These are phyloP conservation scores for Melolontha melolontha DNA, from an alignment of 2,888 invertebrate species.

Conservation along the genomic window DNA sequence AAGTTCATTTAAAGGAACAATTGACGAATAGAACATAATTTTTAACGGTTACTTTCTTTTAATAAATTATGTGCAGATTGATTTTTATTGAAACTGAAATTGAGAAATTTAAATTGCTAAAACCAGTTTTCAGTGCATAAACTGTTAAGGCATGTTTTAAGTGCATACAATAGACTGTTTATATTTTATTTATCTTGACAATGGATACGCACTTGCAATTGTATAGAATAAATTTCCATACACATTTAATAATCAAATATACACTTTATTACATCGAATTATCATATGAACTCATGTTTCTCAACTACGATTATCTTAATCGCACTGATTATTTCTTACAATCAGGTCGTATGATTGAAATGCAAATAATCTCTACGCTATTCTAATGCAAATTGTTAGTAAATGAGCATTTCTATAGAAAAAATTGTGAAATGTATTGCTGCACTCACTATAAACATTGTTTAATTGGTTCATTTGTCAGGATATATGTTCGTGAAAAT, in stretches of 20 bases:
- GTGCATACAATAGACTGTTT: no score
- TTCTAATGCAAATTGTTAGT: slow-evolving; percentile 34
- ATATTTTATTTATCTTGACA: no score
- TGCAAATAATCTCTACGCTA: slow-evolving; percentile 23
- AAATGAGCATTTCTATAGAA: slow-evolving; percentile 20
- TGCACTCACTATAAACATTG: slow-evolving; percentile 49
- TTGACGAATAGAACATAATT: no score
- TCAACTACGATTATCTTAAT: slow-evolving; percentile 27
- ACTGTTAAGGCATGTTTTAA: no score
- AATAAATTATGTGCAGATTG: no score
- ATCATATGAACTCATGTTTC: slow-evolving; percentile 29
- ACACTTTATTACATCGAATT: slow-evolving; percentile 16
- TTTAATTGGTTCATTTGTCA: slow-evolving; percentile 55
- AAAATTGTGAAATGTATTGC: slow-evolving; percentile 35
- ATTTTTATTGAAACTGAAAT: no score
- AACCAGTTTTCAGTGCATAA: no score
- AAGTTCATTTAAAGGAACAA: no score
- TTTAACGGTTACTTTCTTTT: no score
- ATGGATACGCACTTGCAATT: no score
- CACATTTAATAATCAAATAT: slow-evolving; percentile 14
- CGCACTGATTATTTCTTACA: slow-evolving; percentile 31
- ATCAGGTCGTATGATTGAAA: slow-evolving; percentile 30
- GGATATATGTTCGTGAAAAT: slow-evolving; percentile 44
- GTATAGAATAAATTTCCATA: no score
- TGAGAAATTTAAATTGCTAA: no score